Conservation (phyloP, 2,113 vertebrate genomes). For the Myanophis thanlyinensis region DNA sequence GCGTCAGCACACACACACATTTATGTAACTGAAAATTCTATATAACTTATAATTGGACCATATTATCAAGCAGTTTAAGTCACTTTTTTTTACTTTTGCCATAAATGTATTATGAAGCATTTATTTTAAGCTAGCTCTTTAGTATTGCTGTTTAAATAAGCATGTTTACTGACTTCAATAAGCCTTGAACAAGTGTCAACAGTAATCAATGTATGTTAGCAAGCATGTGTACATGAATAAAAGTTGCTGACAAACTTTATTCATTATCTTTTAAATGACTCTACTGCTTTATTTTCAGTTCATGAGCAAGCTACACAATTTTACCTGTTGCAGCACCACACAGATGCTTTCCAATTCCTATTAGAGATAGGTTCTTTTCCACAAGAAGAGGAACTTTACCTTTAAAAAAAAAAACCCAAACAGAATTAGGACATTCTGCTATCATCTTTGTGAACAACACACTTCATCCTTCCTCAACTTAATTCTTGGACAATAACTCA, state of each 20-base stretch:
- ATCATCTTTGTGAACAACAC: not conserved
- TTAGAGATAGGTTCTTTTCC: conserved; percentile 77
- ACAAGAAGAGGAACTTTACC: conserved; percentile 80
- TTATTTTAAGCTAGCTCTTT: not conserved
- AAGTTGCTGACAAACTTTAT: not conserved
- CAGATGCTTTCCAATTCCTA: conserved; percentile 94
- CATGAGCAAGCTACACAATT: not conserved
- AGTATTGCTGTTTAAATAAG: not conserved
- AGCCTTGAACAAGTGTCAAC: not conserved
- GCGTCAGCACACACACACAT: not conserved
- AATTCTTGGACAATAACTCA: not conserved
- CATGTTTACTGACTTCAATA: not conserved
- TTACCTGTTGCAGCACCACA: conserved; percentile 95
- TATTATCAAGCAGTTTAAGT: not conserved
- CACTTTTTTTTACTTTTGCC: not conserved
- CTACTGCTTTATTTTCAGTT: not conserved
- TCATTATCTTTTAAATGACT: not conserved
- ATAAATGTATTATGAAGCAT: too few relatives aligned
- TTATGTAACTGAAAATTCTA: not conserved
- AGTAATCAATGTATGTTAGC: not conserved
- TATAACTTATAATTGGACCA: not conserved
- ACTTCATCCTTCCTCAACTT: not conserved
- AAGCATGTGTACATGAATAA: not conserved
- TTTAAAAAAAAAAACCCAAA: conserved; percentile 47
- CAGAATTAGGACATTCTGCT: not conserved